Percentiles rank a stretch among this genome's conserved stretches.
These are phyloP conservation scores for Anticlea derivata DNA, from an alignment of 2,888 invertebrate genomes.

Conservation along the genomic window DNA sequence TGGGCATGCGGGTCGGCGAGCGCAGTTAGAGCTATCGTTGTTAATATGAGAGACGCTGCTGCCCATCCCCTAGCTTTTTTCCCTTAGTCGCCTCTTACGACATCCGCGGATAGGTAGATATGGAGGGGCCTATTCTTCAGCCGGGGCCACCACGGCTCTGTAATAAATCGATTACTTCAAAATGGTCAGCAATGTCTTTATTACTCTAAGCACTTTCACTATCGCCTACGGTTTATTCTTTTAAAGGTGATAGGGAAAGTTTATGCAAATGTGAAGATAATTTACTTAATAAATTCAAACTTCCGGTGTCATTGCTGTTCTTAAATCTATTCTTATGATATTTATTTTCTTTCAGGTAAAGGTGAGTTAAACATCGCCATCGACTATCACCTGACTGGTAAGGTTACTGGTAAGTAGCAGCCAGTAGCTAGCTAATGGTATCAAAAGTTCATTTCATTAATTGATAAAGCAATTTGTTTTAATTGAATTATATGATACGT, in stretches of 20 bases:
- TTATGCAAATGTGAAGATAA: slow-evolving; percentile 48
- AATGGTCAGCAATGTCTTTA: slow-evolving; percentile 46
- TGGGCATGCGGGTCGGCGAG: too few relatives aligned
- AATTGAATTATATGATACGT: slow-evolving; percentile 8
- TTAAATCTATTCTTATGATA: slow-evolving; percentile 38
- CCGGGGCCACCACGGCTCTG: too few relatives aligned
- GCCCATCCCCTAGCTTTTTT: too few relatives aligned
- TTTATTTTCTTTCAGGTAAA: slow-evolving; percentile 71
- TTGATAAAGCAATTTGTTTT: slow-evolving; percentile 26
- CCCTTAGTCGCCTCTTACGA: too few relatives aligned
- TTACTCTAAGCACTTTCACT: slow-evolving; percentile 64
- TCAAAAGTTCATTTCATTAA: slow-evolving; percentile 14
- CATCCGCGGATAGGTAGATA: too few relatives aligned
- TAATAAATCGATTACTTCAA: slow-evolving; percentile 30
- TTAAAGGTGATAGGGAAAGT: slow-evolving; percentile 63
- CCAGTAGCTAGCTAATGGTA: slow-evolving; percentile 5
- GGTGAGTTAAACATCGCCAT: slow-evolving; percentile 52
- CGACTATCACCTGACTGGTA: neutral
- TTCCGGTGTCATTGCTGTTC: neutral
- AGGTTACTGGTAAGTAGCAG: neutral
- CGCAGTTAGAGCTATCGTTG: too few relatives aligned
- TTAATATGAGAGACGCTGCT: too few relatives aligned
- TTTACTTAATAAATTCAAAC: slow-evolving; percentile 26
- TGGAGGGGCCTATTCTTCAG: too few relatives aligned
- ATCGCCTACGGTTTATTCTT: slow-evolving; percentile 57